Conservation (phyloP, 2,888 invertebrate genomes). For the Acleris laterana region DNA sequence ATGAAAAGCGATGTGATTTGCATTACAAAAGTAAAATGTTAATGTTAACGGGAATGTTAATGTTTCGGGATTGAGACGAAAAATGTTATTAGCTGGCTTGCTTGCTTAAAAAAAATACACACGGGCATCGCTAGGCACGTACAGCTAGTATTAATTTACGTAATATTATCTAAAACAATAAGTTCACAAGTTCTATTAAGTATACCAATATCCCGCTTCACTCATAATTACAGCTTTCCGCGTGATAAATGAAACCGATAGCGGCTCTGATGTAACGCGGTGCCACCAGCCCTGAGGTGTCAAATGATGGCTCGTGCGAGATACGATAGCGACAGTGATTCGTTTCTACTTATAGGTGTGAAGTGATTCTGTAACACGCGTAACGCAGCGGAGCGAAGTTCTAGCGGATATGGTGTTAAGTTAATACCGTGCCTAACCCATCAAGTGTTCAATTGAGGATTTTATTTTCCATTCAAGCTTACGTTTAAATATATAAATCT, state of each 20-base stretch:
- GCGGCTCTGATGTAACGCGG: slow-evolving; percentile 5
- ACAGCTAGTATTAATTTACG: too few species aligned
- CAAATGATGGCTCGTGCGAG: slow-evolving; percentile 4
- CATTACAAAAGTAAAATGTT: slow-evolving; percentile 10
- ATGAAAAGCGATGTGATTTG: slow-evolving; percentile 12
- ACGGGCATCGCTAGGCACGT: too few species aligned
- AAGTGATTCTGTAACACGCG: slow-evolving; percentile 14
- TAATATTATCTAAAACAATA: too few species aligned
- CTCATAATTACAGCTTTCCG: not conserved
- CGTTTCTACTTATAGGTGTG: slow-evolving; percentile 14
- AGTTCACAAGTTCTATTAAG: too few species aligned
- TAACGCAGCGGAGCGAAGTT: slow-evolving; percentile 18
- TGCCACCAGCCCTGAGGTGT: not conserved
- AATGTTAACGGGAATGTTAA: not conserved
- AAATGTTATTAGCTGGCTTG: too few species aligned
- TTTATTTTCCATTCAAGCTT: too few species aligned
- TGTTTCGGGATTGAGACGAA: too few species aligned
- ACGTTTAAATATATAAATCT: too few species aligned
- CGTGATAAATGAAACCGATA: not conserved
- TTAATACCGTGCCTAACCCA: not conserved
- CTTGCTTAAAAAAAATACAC: too few species aligned
- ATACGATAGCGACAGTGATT: slow-evolving; percentile 13
- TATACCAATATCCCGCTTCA: not conserved
- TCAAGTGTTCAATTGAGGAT: too few species aligned
- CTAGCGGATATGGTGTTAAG: not conserved